Base-by-base conservation (phyloP, 2,888 invertebrate species). In the Eristalis arbustorum region DNA sequence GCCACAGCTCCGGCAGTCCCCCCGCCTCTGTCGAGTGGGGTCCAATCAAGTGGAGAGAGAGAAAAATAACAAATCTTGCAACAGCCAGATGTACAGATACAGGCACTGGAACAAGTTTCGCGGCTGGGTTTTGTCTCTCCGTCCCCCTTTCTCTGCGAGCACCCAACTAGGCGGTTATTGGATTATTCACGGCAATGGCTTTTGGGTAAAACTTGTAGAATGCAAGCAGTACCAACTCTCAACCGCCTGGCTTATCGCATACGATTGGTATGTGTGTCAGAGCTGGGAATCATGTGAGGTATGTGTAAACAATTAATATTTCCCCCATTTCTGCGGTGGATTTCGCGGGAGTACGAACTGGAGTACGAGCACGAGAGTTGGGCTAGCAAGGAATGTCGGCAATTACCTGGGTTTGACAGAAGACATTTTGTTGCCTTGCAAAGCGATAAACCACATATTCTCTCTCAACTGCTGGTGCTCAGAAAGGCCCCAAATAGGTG, bases 191-290 rank as follows among this genome's bases (percentile, higher is more conserved):
- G 40, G 67, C 56, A 67, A 63, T 56, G 76, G 59, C 59, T 81
- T 81, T 76, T 81, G 25, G 34, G 63, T 79, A 25, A 84, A 68
- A 73, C 84, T 85, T 64, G 73, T 73, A 64, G 68, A 85, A 84
- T 84, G 74, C 80, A 72, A 64, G 74, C 80, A 72, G 49, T 64
- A 49, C 18, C 49, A 49, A 49, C 31, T 68, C 57, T 22, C 18
- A 62, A 28, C 68, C 34, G 31, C 31, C 67, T 49, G 59, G 68
- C 81, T 85, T 77, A 81, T 80, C 59, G 77, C 64, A 81, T 74
- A 22, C 64, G 69, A 73, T 74, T 85, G 84, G 76, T 73, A 81
- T 81, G 72, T 85, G 69, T 81, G 76, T 37, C 77, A 81, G 62
- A 31, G 31, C 25, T 80, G 57, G 71, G 57, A 23, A 81, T 69